Percentiles rank a stretch among this genome's conserved stretches.
Conservation (phyloP, 1,140 invertebrate species). For the Papilio dardanus region DNA sequence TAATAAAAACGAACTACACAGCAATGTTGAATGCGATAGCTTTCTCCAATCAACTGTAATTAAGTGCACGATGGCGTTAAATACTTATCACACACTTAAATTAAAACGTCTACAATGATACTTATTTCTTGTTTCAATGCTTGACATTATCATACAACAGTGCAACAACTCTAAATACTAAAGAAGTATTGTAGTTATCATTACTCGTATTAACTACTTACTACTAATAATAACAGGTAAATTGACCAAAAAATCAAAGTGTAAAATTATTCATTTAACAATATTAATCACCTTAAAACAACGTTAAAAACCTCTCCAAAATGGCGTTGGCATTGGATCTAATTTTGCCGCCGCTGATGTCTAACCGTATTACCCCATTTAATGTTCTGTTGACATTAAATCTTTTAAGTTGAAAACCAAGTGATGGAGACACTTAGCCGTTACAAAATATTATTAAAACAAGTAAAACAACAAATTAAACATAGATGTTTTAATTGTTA, state of each 20-base stretch:
- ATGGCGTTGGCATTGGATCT: conserved; percentile 74
- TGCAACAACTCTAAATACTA: background rate
- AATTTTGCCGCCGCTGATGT: conserved; percentile 76
- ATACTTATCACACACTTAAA: background rate
- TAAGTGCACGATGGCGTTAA: background rate
- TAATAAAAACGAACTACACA: too few relatives aligned
- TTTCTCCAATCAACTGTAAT: too few relatives aligned
- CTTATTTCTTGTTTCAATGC: background rate
- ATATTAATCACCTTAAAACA: background rate
- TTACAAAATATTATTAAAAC: background rate
- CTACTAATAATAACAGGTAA: background rate
- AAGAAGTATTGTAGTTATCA: background rate
- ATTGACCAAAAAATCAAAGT: too few relatives aligned
- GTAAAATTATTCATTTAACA: background rate
- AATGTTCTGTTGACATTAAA: conserved; percentile 74
- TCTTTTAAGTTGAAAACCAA: conserved; percentile 64
- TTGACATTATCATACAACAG: background rate
- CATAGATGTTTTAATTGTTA: background rate
- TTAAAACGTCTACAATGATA: background rate
- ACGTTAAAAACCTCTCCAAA: conserved; percentile 56
- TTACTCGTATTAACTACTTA: too few relatives aligned
- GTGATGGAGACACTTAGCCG: background rate
- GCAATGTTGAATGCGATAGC: too few relatives aligned
- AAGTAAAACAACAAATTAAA: background rate
- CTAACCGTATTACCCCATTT: conserved; percentile 53